Conservation (phyloP, 2,797 vertebrate species). For the Gastrophryne carolinensis region DNA sequence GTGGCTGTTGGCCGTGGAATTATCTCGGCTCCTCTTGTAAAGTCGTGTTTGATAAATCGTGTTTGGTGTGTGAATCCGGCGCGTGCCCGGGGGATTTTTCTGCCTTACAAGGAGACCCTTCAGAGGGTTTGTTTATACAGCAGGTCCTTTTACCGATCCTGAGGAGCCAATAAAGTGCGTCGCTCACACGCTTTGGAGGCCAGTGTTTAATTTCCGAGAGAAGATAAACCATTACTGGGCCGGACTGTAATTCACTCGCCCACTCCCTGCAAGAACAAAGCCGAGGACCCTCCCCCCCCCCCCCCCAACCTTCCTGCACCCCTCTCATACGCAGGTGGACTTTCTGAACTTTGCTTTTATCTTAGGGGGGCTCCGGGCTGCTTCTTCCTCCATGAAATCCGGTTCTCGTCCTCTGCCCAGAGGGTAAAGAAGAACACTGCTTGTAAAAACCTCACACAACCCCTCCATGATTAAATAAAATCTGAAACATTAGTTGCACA, state of each 20-base stretch:
- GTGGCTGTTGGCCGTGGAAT: background rate
- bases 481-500: too few relatives aligned
- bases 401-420: background rate
- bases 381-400: background rate
- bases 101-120: slow-evolving; percentile 31
- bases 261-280: background rate
- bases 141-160: background rate
- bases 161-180: background rate
- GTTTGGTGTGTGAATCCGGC: background rate
- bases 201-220: slow-evolving; percentile 15
- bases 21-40: background rate
- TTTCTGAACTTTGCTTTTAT: background rate
- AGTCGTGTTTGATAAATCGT: slow-evolving; percentile 2
- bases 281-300: background rate
- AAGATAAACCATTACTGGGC: background rate
- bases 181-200: slow-evolving; percentile 2
- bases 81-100: slow-evolving; percentile 19
- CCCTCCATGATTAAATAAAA: too few relatives aligned
- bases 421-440: background rate
- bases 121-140: slow-evolving; percentile 17
- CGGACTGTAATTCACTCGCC: background rate
- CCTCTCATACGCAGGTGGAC: background rate
- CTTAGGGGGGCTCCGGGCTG: background rate
- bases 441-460: too few relatives aligned
- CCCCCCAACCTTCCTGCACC: background rate